Evolutionary conservation across 2,797 vertebrate species (phyloP), one percentile per base, ranked within the genome.

Genomic region (Tapirus indicus): DNA sequence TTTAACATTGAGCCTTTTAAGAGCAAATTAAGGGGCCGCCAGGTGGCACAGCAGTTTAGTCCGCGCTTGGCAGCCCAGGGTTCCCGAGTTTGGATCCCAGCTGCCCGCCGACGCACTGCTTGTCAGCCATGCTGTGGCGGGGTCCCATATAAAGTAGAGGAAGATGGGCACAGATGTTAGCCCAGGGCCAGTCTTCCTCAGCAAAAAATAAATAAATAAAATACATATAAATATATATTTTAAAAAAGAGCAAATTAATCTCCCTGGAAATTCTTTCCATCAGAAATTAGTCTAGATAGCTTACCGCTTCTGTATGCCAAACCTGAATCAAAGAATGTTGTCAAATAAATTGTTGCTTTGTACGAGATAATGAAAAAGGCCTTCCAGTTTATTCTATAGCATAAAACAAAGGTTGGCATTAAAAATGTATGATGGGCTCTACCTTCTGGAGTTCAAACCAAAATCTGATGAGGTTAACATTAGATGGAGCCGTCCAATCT

Each of bases 371-470:
- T 71, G 18, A 72, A 52, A 64, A 95, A 93, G 9, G 9, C 3
- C 54, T 78, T 68, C 4, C 38, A 71, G 62, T 12, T 89, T 93
- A 88, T 79, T 95, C 27, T 52, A 71, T 10, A 54, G 32, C 27
- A 41, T 72, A 85, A 93, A 92, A 58, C n/a, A 91, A 69, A 78
- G 29, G 54, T 84, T 75, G 74, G 35, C 32, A 91, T 79, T 77
- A 69, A 93, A 96, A 88, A 13, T 66, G 4, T 44, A 58, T 10
- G 17, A 29, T 54, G 2, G 8, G 13, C 86, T 80, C 92, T 99
- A 99, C 98, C 98, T 98, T 97, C 83, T 29, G 3, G 38, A 99
- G 94, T 93, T 99, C 98, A 98, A 99, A 98, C 98, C 98, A 98
- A 97, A 99, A 98, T 52, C 79, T 97, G 82, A 44, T 94, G 93